phyloP scores from a whole-genome alignment of 2,888 invertebrate genomes.

The Calliopum simillimum region DNA sequence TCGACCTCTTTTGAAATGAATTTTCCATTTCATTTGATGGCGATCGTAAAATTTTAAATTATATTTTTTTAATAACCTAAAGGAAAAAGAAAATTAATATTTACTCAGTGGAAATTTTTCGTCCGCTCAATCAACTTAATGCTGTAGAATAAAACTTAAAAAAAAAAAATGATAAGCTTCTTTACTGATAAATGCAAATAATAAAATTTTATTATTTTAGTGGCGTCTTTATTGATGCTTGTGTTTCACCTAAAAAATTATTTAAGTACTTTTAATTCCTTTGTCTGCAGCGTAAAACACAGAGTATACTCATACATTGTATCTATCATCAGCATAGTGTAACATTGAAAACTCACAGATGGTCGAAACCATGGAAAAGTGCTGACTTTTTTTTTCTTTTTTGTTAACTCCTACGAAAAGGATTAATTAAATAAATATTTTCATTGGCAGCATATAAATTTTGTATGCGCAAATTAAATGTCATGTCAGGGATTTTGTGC shows the following conservation, averaged over 20 bases:
- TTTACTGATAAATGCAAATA: slow-evolving; percentile 19
- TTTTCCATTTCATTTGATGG: slow-evolving; percentile 35
- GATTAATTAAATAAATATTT: slow-evolving; percentile 36
- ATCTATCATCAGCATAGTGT: slow-evolving; percentile 36
- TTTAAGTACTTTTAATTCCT: slow-evolving; percentile 36
- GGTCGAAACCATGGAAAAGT: neutral
- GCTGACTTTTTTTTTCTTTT: no score
- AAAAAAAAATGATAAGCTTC: no score
- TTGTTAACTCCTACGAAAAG: slow-evolving; percentile 40
- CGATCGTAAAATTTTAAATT: slow-evolving; percentile 31
- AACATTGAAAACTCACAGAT: slow-evolving; percentile 36
- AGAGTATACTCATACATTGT: no score
- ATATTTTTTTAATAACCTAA: slow-evolving; percentile 27
- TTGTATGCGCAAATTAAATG: slow-evolving; percentile 11
- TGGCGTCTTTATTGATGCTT: neutral
- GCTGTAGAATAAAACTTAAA: no score
- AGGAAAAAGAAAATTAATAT: neutral
- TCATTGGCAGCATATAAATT: slow-evolving; percentile 25
- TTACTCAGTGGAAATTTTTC: no score
- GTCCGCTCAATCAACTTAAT: no score
- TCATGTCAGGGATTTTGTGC: neutral
- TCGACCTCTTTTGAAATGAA: slow-evolving; percentile 40
- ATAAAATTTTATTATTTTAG: slow-evolving; percentile 37
- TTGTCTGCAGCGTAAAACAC: slow-evolving; percentile 32
- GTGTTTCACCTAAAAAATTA: slow-evolving; percentile 31